Conservation (phyloP, 2,888 invertebrate genomes). For the Drosophila multiciliata region DNA sequence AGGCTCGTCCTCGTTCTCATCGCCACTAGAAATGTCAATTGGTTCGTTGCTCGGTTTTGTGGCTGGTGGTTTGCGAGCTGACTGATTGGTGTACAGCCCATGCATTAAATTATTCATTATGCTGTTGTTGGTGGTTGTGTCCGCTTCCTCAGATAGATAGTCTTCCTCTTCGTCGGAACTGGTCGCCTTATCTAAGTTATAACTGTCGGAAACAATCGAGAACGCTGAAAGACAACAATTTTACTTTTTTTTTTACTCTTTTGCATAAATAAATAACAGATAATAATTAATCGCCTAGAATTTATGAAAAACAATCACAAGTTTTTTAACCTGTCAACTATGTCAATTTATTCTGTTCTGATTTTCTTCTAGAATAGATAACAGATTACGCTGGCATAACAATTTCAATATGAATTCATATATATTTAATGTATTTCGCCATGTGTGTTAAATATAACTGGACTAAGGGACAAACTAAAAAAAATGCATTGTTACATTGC, state of each 20-base stretch:
- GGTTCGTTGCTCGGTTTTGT: constrained; percentile 86
- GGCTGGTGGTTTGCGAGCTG: constrained; percentile 70
- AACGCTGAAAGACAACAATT: constrained; percentile 86
- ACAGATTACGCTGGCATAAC: neutral
- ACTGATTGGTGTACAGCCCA: constrained; percentile 84
- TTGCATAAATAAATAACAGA: neutral
- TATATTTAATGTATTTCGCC: neutral
- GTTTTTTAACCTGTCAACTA: neutral
- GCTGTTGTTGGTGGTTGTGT: constrained; percentile 54
- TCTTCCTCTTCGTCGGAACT: constrained; percentile 86
- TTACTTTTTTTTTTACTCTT: neutral
- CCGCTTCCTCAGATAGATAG: constrained; percentile 48
- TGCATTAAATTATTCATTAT: constrained; percentile 84
- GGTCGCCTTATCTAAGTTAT: constrained; percentile 86
- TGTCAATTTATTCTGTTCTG: neutral
- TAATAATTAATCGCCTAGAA: neutral
- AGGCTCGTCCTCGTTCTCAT: constrained; percentile 87
- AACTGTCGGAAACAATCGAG: constrained; percentile 89
- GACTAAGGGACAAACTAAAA: neutral
- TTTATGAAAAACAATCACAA: neutral
- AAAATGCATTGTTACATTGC: constrained; percentile 12
- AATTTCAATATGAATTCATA: neutral
- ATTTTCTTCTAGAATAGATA: neutral
- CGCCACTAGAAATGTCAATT: constrained; percentile 92
- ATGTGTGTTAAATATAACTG: constrained; percentile 12